Evolutionary conservation across 2,113 vertebrate genomes (phyloP), one percentile per base, ranked within the genome.

Genomic region (Gasterosteus aculeatus): DNA sequence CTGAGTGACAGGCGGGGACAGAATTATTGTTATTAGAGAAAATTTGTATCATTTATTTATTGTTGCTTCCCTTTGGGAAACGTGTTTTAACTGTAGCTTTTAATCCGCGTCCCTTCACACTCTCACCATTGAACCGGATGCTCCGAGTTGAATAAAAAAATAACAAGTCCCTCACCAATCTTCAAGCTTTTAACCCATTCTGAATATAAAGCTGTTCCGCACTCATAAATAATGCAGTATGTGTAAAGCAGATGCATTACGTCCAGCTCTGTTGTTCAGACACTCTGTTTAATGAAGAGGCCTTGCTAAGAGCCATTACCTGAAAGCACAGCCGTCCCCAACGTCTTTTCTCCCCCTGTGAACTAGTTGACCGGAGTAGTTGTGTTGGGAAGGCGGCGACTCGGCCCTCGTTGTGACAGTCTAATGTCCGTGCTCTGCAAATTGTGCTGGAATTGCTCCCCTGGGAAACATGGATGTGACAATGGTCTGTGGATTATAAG

Each of bases 211-310:
- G 72, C 82, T 77, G 78, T 82, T 87, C 80, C 77, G 63, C 53
- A 31, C 80, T 91, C 83, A 90, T 92, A 88, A 91, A 92, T 93
- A 91, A 92, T 92, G 87, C 90, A 92, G 79, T 62, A 85, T 85
- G 85, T 89, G 85, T 91, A 88, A 89, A 91, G 80, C 75, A 89
- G 90, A 87, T 88, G 83, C 88, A 91, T 92, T 89, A 87, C 74
- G 69, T 85, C 68, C 75, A 71, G 75, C 84, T 79, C 73, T 85
- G 90, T 90, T 92, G 85, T 92, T 89, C 73, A 85, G 80, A 89
- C 84, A 89, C 86, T 91, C 87, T 70, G 72, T 88, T 90, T 90
- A 92, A 93, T 93, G 90, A 93, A 92, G 89, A 90, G 86, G 72
- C 76, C 68, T 84, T 53, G 9, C 88, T 80, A 80, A 87, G 86